Percentiles rank a stretch among this genome's conserved stretches.
These are phyloP conservation scores for Pao palembangensis DNA, from an alignment of 2,113 vertebrate genomes.

Conservation along the genomic window DNA sequence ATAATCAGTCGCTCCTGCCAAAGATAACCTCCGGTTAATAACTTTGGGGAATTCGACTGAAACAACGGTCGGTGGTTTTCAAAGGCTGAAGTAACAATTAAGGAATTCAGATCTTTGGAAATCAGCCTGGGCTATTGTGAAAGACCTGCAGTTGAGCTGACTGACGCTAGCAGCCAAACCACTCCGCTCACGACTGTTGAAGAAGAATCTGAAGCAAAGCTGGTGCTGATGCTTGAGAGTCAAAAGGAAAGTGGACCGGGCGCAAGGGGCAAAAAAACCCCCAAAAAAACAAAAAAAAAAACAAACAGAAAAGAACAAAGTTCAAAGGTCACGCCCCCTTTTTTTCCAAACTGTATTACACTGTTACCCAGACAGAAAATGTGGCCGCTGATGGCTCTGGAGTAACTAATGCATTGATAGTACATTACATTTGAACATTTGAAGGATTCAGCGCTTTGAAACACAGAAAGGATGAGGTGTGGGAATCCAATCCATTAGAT, in stretches of 20 bases:
- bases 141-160: not conserved
- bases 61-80: constrained; percentile 2
- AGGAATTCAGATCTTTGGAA: not conserved
- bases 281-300: not conserved
- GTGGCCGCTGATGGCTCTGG: constrained; percentile 36
- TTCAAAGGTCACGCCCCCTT: constrained; percentile 40
- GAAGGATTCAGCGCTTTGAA: constrained; percentile 67
- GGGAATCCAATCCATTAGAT: constrained; percentile 73
- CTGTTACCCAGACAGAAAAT: constrained; percentile 33
- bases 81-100: not conserved
- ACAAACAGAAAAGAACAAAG: constrained; percentile 29
- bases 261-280: not conserved
- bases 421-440: constrained; percentile 65
- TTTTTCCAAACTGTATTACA: constrained; percentile 33
- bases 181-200: constrained; percentile 2
- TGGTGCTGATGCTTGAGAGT: constrained; percentile 2
- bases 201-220: not conserved
- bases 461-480: constrained; percentile 59
- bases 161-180: constrained; percentile 2
- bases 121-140: not conserved
- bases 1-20: not conserved
- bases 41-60: not conserved
- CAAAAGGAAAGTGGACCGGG: too few relatives aligned
- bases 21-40: not conserved
- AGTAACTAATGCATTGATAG: constrained; percentile 63